phyloP scores from a whole-genome alignment of 1,140 invertebrate species.

The Hydropsyche tenuis region DNA sequence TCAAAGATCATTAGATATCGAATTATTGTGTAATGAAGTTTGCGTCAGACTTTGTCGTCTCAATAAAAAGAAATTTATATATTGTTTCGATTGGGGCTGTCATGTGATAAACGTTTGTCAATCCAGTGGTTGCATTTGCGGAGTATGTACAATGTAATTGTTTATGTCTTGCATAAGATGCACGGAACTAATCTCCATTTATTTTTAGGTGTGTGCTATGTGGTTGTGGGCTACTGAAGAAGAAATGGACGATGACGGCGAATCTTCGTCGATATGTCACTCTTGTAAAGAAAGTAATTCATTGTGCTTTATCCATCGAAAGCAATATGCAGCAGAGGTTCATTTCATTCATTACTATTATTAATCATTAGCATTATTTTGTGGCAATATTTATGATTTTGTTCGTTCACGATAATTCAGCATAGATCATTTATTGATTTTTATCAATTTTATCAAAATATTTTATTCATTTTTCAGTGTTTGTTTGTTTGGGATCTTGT shows the following conservation, averaged over 20 bases:
- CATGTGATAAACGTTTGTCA: conserved; percentile 63
- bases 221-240: conserved; percentile 59
- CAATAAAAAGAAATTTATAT: conserved; percentile 58
- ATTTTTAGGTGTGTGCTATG: conserved; percentile 58
- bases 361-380: too few species aligned
- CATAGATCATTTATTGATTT: conserved; percentile 7
- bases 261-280: conserved; percentile 46
- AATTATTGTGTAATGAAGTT: conserved; percentile 61
- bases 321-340: conserved; percentile 60
- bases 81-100: conserved; percentile 63
- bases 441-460: conserved; percentile 33
- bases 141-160: conserved; percentile 52
- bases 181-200: neutral
- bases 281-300: conserved; percentile 47
- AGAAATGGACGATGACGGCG: conserved; percentile 49
- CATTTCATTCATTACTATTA: too few species aligned
- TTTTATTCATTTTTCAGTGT: conserved; percentile 54
- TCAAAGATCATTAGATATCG: conserved; percentile 60
- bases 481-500: conserved; percentile 61
- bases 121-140: conserved; percentile 60
- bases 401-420: too few species aligned
- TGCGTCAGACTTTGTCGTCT: conserved; percentile 58
- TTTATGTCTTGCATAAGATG: too few species aligned
- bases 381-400: too few species aligned
- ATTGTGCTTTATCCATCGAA: conserved; percentile 55